Evolutionary conservation across 1,140 invertebrate species (phyloP), one percentile per base, ranked within the genome.

Genomic region (Lithobius niger): DNA sequence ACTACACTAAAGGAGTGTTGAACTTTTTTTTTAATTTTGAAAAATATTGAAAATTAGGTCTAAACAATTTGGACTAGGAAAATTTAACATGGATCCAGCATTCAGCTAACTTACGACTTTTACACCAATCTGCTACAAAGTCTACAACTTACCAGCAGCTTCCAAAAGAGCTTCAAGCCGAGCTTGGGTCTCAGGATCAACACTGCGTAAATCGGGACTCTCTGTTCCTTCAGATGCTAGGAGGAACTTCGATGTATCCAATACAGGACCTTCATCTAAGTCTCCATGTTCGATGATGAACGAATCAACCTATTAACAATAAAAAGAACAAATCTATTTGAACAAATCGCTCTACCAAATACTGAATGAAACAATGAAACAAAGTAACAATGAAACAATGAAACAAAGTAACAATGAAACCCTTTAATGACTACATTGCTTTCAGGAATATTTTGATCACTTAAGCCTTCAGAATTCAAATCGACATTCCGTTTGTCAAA

Each of bases 151-250:
- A 82, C 88, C 88, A 64, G 88, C 88, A 64, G 86, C 88, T 76
- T 92, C 86, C 47, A 93, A 75, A 24, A 93, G 74, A 55, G 88
- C 87, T 72, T 92, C 88, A 51, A 93, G 76, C 53, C 86, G 76
- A 15, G 87, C 86, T 70, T 91, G 87, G 59, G 88, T 90, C 66
- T 90, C 86, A 43, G 85, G 86, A 71, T 92, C 88, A 57, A 92
- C 86, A n/a, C 52, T 50, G 3, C 58, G 51, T 54, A 67, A 63
- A 65, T 86, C 84, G 15, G 78, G 73, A 66, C 82, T 81, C 59
- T 74, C 68, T 66, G 86, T 82, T 25, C 64, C 67, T 55, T 73
- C 72, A 61, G 82, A 75, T 43, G 80, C 75, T 55, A 90, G 73
- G 57, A 89, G 74, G 74, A 88, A 90, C 68, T 86, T 86, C 26